phyloP scores from a whole-genome alignment of 2,113 vertebrate species.

The Puma concolor region DNA sequence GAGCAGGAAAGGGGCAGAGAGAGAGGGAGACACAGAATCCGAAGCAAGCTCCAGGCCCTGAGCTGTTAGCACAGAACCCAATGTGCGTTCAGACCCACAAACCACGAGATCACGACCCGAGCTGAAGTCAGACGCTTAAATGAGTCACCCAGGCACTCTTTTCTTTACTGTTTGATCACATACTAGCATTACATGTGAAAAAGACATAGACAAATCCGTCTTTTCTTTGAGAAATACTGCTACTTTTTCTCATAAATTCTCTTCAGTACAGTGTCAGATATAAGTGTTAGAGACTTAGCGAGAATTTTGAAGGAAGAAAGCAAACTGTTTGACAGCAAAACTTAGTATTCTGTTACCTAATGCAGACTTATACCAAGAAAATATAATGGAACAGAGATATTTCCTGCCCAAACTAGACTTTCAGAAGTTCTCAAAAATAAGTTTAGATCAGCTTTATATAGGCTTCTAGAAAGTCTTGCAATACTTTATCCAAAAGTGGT shows the following conservation, averaged over 20 bases:
- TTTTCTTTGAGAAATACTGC: neutral
- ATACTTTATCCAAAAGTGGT: conserved; percentile 10
- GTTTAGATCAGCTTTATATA: neutral
- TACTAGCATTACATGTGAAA: neutral
- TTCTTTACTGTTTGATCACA: neutral
- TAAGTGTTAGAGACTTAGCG: neutral
- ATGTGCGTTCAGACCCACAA: too few species aligned
- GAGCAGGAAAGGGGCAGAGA: too few species aligned
- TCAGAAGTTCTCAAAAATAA: conserved; percentile 29
- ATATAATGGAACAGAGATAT: neutral
- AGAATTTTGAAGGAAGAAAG: neutral
- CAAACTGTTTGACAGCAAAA: neutral
- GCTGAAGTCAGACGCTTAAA: too few species aligned
- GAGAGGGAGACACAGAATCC: too few species aligned
- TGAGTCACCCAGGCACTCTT: neutral
- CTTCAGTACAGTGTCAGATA: neutral
- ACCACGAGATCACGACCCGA: too few species aligned
- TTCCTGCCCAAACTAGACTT: neutral
- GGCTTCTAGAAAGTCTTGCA: neutral
- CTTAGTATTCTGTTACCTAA: conserved; percentile 29
- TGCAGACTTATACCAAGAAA: neutral
- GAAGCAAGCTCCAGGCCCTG: too few species aligned
- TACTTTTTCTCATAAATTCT: conserved; percentile 6
- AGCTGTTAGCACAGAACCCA: too few species aligned
- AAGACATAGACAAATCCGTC: neutral